Percentiles rank a stretch among this genome's conserved stretches.
Conservation (phyloP, 1,140 invertebrate genomes). For the Drosophila lowei region DNA sequence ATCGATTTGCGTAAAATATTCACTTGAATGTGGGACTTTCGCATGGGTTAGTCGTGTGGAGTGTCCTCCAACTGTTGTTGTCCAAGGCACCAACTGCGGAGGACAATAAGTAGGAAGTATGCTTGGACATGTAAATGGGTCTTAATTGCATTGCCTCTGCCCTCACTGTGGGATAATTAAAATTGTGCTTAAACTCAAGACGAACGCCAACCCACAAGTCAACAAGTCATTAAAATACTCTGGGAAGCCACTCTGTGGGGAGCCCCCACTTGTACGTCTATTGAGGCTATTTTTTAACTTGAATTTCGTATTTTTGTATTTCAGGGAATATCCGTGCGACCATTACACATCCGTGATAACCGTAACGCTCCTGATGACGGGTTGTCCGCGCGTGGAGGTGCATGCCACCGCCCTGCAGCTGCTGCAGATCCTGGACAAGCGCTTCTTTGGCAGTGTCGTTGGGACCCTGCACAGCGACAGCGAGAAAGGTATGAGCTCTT, state of each 20-base stretch:
- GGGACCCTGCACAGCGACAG: conserved; percentile 88
- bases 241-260: no score
- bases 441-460: conserved; percentile 94
- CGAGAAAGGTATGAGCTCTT: conserved; percentile 86
- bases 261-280: neutral
- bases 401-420: conserved; percentile 97
- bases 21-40: conserved; percentile 21
- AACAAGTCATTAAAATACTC: conserved; percentile 36
- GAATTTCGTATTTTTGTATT: conserved; percentile 33
- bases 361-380: conserved; percentile 97
- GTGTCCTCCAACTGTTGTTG: no score
- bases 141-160: conserved; percentile 25
- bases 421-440: conserved; percentile 95
- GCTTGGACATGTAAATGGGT: conserved; percentile 42
- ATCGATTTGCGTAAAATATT: conserved; percentile 61
- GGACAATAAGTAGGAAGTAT: conserved; percentile 11
- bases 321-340: conserved; percentile 98
- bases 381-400: conserved; percentile 94
- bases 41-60: neutral
- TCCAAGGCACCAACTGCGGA: no score
- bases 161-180: neutral
- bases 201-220: conserved; percentile 24
- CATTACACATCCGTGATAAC: conserved; percentile 99
- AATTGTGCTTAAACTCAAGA: neutral
- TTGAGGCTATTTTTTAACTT: conserved; percentile 17